Evolutionary conservation across 2,797 vertebrate genomes (phyloP).

Genomic region (Gymnocypris eckloni): DNA sequence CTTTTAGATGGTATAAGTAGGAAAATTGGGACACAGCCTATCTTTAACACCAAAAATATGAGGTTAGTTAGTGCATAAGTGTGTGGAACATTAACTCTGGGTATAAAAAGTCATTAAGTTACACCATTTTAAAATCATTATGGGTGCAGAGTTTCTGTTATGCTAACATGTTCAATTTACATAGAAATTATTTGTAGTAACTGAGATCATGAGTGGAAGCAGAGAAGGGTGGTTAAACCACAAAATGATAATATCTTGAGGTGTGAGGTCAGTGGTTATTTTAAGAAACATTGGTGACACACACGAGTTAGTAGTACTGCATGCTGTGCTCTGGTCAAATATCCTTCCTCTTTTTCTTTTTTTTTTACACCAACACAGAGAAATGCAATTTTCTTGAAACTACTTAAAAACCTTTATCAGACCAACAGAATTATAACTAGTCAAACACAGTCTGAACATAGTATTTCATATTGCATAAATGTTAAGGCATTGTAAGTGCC

Average conservation of each 20-base stretch:
- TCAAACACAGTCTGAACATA: not conserved
- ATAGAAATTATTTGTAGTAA: not conserved
- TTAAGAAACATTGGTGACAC: not conserved
- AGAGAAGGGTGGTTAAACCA: not conserved
- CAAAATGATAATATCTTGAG: not conserved
- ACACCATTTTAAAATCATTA: not conserved
- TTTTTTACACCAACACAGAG: not conserved
- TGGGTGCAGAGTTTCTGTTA: not conserved
- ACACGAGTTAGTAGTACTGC: slow-evolving; percentile 32
- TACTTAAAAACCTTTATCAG: not conserved
- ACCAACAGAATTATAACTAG: not conserved
- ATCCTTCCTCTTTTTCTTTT: not conserved
- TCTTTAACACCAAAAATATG: not conserved
- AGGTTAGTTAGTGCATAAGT: not conserved
- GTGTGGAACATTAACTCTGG: not conserved
- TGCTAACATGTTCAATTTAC: not conserved
- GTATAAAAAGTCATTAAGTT: not conserved
- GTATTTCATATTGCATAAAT: not conserved
- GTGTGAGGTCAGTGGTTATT: not conserved
- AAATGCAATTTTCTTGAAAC: not conserved
- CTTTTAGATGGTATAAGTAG: not conserved
- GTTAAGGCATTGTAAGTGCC: not conserved
- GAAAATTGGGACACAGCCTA: not conserved
- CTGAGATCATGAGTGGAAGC: not conserved
- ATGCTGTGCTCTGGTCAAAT: slow-evolving; percentile 28